Evolutionary conservation across 2,888 invertebrate genomes (phyloP), one percentile per base, ranked within the genome.

Genomic region (Labia minor): DNA sequence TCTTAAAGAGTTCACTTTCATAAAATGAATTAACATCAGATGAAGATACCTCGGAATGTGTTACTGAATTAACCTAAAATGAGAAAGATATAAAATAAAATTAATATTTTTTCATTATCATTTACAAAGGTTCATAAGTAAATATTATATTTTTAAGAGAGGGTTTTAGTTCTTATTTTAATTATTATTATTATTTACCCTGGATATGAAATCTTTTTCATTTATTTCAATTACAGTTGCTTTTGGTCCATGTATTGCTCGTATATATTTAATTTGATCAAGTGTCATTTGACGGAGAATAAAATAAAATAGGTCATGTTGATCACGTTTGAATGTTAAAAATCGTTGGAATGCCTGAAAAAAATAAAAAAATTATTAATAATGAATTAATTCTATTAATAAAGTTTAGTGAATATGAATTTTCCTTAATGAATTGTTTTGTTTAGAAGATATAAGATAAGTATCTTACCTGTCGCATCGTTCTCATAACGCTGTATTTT

Each of bases 401-500:
- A 49, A 49, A 49, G 49, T 49, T 16, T n/a, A 14, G 4, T n/a
- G 49, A 3, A 49, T 49, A 14, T n/a, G n/a, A n/a, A n/a, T n/a
- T n/a, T n/a, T n/a, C n/a, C n/a, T n/a, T n/a, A n/a, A n/a, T n/a
- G n/a, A n/a, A n/a, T n/a, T n/a, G n/a, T n/a, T n/a, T n/a, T n/a
- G n/a, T n/a, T n/a, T n/a, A n/a, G n/a, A n/a, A 14, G 18, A 19
- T 14, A 26, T 33, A 65, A 63, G 11, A 62, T 11, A 18, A 65
- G 67, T 49, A 61, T 72, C 74, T 72, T 78, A 92, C 92, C 82
- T 89, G 88, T 81, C 88, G 85, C 95, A 99, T 99, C 64, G 89
- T 86, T 72, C 93, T 88, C 95, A 95, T 98, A 21, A 99, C 92
- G 74, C 94, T 93, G 82, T 93, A 97, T 78, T 99, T 99, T 80